A percentile compares a stretch with the other conserved stretches of the same genome.
Evolutionary conservation across 2,888 invertebrate species (phyloP).

Genomic region (Charanyca ferruginea): DNA sequence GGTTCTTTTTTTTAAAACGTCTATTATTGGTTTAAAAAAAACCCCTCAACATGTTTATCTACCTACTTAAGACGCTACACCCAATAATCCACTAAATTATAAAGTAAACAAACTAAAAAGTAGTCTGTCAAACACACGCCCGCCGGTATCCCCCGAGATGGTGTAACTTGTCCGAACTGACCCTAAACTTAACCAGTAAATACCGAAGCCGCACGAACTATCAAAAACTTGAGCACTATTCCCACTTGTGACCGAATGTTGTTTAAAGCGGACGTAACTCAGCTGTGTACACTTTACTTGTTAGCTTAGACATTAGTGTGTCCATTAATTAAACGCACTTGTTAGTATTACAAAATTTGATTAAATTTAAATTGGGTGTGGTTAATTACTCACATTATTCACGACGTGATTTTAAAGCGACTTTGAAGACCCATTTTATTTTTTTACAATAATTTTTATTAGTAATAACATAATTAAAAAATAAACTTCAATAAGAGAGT

Average conservation of each 20-base stretch:
- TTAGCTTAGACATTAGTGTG: slow-evolving; percentile 67
- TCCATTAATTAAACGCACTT: slow-evolving; percentile 38
- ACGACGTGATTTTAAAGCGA: background rate
- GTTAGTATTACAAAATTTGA: background rate
- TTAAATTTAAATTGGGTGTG: background rate
- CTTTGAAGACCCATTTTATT: too few relatives aligned
- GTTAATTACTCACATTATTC: background rate
- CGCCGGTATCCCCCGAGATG: slow-evolving; percentile 76
- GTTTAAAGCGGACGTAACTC: slow-evolving; percentile 77
- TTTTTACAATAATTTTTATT: too few relatives aligned
- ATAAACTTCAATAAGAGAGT: too few relatives aligned
- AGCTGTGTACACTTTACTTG: slow-evolving; percentile 71
- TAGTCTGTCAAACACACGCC: slow-evolving; percentile 64
- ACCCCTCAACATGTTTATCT: background rate
- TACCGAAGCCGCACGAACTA: slow-evolving; percentile 88
- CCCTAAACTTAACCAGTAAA: slow-evolving; percentile 90
- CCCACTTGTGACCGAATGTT: slow-evolving; percentile 84
- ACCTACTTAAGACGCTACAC: slow-evolving; percentile 9
- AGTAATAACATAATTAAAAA: too few relatives aligned
- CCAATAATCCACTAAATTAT: slow-evolving; percentile 55
- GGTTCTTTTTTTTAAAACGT: too few relatives aligned
- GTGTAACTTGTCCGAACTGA: slow-evolving; percentile 81
- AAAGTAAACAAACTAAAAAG: slow-evolving; percentile 60
- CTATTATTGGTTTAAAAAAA: too few relatives aligned
- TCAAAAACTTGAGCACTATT: slow-evolving; percentile 88